These are phyloP conservation scores for Mythimna albipuncta DNA, from an alignment of 2,888 invertebrate genomes.

Conservation along the genomic window DNA sequence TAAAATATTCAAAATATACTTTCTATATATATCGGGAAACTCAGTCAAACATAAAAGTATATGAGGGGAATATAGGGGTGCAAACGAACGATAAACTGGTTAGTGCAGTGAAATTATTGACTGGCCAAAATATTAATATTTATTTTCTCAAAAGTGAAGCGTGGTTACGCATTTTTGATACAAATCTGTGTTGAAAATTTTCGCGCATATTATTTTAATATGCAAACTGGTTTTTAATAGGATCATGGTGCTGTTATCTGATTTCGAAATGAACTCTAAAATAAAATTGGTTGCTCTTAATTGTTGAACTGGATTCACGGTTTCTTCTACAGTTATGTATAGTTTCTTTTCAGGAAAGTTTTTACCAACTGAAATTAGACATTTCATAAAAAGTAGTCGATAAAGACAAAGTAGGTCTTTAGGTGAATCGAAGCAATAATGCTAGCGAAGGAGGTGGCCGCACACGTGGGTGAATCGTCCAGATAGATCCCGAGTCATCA, in stretches of 20 bases:
- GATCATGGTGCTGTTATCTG: too few species aligned
- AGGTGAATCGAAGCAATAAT: neutral
- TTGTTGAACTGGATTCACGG: too few species aligned
- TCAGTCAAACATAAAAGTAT: slow-evolving; percentile 20
- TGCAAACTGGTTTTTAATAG: neutral
- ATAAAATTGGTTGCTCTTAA: too few species aligned
- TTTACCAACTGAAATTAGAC: neutral
- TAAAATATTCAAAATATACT: too few species aligned
- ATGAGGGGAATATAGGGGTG: slow-evolving; percentile 30
- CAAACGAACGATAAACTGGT: slow-evolving; percentile 37
- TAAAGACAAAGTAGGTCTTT: neutral
- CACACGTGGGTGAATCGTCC: too few species aligned
- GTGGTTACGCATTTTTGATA: slow-evolving; percentile 33
- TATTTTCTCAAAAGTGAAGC: slow-evolving; percentile 39
- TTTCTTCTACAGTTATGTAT: too few species aligned
- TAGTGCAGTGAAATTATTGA: slow-evolving; percentile 35
- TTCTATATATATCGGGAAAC: slow-evolving; percentile 17
- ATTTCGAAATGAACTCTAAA: too few species aligned
- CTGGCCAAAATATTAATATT: slow-evolving; percentile 30
- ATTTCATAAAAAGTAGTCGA: neutral
- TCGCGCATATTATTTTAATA: neutral
- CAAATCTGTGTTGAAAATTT: slow-evolving; percentile 14
- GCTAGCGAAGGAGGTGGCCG: too few species aligned
- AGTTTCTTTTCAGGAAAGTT: neutral
- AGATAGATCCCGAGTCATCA: too few species aligned